Evolutionary conservation across 2,113 vertebrate species (phyloP).

Genomic region (Psophia crepitans): DNA sequence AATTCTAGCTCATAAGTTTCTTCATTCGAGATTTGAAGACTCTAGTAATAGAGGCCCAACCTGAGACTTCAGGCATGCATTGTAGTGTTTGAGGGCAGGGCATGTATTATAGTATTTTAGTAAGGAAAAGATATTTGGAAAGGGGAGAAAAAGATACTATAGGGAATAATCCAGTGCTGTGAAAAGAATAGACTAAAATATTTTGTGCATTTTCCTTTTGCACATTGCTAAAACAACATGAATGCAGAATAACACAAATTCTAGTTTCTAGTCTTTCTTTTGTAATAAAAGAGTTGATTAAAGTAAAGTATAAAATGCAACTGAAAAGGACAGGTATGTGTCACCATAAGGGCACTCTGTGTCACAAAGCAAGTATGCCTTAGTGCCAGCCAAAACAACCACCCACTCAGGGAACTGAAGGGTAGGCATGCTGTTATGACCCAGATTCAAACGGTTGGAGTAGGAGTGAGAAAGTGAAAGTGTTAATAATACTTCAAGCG

Average conservation of each 20-base stretch:
- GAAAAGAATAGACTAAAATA: neutral
- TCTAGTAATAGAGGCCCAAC: neutral
- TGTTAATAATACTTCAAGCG: conserved; percentile 64
- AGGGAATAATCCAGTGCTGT: neutral
- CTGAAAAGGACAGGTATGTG: conserved; percentile 48
- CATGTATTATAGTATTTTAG: neutral
- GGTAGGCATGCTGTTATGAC: conserved; percentile 64
- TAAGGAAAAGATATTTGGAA: neutral
- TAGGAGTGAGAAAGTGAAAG: conserved; percentile 67
- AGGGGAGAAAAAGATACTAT: neutral
- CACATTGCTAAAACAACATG: neutral
- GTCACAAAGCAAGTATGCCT: conserved; percentile 38
- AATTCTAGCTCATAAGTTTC: neutral
- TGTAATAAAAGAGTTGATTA: neutral
- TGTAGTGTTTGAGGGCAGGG: neutral
- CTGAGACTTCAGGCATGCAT: neutral
- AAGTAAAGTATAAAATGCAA: neutral
- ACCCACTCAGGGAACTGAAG: conserved; percentile 55
- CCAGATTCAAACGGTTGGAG: conserved; percentile 62
- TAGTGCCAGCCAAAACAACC: conserved; percentile 52
- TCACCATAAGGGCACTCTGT: conserved; percentile 55
- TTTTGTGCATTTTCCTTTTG: neutral
- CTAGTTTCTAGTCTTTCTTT: neutral
- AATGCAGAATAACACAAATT: neutral
- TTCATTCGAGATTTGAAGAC: neutral